Evolutionary conservation across 2,797 vertebrate species (phyloP), one percentile per base, ranked within the genome.

Genomic region (Antennarius maculatus): DNA sequence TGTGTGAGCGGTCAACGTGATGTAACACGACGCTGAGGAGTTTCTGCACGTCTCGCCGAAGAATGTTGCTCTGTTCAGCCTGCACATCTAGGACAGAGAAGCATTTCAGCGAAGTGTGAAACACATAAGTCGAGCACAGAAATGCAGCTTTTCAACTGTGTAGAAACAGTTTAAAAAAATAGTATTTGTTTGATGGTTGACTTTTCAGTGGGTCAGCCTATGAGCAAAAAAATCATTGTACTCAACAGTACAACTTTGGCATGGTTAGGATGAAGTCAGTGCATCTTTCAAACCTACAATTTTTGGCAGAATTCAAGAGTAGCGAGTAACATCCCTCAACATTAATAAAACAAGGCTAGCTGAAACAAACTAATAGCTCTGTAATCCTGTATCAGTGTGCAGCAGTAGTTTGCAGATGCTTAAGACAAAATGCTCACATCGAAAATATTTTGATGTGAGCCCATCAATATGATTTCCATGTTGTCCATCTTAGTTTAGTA

Each of bases 21-120:
- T 0, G 51, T 2, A 93, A 57, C 59, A 83, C 76, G 5, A 66
- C 61, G 6, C 59, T 52, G 54, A 98, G 90, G 64, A 99, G 89
- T 58, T 90, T 87, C 37, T 89, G 77, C 46, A 94, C 90, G 1
- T 84, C 79, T 54, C 67, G 69, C 4, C 11, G 65, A 11, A 91
- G 63, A 5, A 9, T 6, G 28, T 69, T 42, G 27, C 45, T 41
- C 7, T 52, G 53, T 3, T 63, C 83, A 7, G 68, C 43, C 0
- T 62, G 8, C 4, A 42, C 2, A 2, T 76, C 96, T 97, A 82
- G 27, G 49, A 75, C 67, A n/a, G 51, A 28, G 37, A 61, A 6
- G 17, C 53, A 41, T 46, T 45, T 8, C 14, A 63, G 59, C 14
- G 39, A 54, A 52, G 14, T n/a, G 55, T 3, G 11, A 13, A 9